Evolutionary conservation across 2,888 invertebrate genomes (phyloP).

Genomic region (Fissipunctia ypsillon): DNA sequence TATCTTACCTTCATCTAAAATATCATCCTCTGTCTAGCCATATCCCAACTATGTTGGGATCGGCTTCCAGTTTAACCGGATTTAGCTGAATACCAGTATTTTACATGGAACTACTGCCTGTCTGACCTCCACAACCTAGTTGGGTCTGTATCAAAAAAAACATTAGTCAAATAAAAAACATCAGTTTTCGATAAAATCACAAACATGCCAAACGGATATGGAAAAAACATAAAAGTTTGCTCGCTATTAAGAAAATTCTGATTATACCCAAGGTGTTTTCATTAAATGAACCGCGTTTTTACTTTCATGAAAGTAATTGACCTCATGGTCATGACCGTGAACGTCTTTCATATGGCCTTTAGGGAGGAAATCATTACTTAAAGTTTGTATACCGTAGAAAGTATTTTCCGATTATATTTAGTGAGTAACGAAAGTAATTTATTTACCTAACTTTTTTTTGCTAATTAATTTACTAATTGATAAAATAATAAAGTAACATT

Average conservation of each 20-base stretch:
- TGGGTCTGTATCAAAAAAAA: background rate
- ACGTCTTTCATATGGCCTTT: constrained; percentile 39
- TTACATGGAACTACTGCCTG: background rate
- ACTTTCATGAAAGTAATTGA: constrained; percentile 49
- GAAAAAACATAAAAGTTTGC: constrained; percentile 37
- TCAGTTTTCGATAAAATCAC: constrained; percentile 33
- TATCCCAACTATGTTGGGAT: background rate
- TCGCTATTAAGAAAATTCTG: constrained; percentile 22
- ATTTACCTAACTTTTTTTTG: background rate
- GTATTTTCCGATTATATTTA: constrained; percentile 34
- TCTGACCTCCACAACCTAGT: background rate
- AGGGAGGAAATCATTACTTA: constrained; percentile 51
- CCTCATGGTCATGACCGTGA: constrained; percentile 47
- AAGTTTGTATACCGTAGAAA: constrained; percentile 22
- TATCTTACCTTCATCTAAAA: constrained; percentile 4
- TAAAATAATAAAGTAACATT: background rate
- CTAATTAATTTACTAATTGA: constrained; percentile 14
- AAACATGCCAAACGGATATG: constrained; percentile 33
- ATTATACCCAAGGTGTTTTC: constrained; percentile 32
- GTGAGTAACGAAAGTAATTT: constrained; percentile 17
- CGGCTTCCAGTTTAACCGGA: background rate
- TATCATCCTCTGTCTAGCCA: background rate
- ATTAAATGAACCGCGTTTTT: constrained; percentile 26
- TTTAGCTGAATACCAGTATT: background rate
- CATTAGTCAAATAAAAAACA: background rate